Conservation (phyloP, 2,888 invertebrate species). For the Crematogaster levior region DNA sequence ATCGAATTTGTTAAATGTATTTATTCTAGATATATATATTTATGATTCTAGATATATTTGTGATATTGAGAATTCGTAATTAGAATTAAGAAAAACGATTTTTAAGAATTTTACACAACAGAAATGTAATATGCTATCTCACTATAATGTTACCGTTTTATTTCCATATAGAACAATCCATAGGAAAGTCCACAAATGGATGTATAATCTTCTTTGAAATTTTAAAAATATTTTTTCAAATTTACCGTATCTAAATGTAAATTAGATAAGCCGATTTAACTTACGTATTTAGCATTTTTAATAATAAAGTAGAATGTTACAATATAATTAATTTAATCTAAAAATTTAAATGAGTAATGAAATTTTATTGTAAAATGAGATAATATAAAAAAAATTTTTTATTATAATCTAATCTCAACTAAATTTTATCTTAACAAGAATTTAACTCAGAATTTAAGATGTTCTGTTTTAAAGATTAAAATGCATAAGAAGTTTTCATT, state of each 20-base stretch:
- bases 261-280: conserved; percentile 12
- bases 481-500: background rate
- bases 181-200: background rate
- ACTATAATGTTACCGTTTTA: background rate
- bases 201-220: background rate
- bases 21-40: no score
- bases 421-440: background rate
- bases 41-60: conserved; percentile 25
- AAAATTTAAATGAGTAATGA: conserved; percentile 18
- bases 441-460: conserved; percentile 31
- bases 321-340: background rate
- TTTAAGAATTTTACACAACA: background rate
- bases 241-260: conserved; percentile 4
- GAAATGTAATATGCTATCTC: background rate
- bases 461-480: background rate
- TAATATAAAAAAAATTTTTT: background rate
- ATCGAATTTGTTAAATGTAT: background rate
- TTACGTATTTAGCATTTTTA: background rate
- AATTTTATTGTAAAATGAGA: background rate
- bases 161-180: background rate
- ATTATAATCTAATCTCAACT: background rate
- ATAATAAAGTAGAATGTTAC: conserved; percentile 3
- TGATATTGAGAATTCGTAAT: background rate
- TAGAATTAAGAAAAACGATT: background rate
- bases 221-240: background rate